phyloP scores from a whole-genome alignment of 2,797 vertebrate genomes.

The Onychomys arenicola region DNA sequence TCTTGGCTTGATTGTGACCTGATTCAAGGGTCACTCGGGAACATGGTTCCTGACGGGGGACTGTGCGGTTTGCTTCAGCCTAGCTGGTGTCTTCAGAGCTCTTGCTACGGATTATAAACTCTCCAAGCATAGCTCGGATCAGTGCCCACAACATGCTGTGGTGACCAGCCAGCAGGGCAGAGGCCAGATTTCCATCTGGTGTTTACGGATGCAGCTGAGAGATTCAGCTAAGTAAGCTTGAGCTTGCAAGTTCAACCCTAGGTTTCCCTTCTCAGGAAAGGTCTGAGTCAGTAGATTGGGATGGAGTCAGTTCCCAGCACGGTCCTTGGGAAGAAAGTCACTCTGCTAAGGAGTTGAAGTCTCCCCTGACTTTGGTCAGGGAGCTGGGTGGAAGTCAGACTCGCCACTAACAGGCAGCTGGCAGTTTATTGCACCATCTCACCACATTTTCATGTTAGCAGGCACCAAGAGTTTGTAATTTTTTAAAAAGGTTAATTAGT shows the following conservation, averaged over 20 bases:
- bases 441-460: not conserved
- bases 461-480: not conserved
- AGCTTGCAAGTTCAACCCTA: not conserved
- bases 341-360: not conserved
- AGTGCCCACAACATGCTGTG: accelerated
- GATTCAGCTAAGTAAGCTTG: not conserved
- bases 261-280: not conserved
- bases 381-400: not conserved
- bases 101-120: not conserved
- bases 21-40: not conserved
- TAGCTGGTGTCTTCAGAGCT: not conserved
- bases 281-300: not conserved
- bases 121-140: not conserved
- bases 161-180: not conserved
- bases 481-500: not conserved
- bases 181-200: not conserved
- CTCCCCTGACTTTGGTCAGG: not conserved
- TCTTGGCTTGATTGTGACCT: not conserved
- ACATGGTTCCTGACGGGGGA: no score
- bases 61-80: not conserved
- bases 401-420: not conserved
- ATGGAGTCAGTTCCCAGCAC: not conserved
- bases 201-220: not conserved
- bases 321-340: not conserved
- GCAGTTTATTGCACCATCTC: not conserved